Percentiles rank a stretch among this genome's conserved stretches.
These are phyloP conservation scores for Maniola jurtina DNA, from an alignment of 1,140 invertebrate genomes.

Conservation along the genomic window DNA sequence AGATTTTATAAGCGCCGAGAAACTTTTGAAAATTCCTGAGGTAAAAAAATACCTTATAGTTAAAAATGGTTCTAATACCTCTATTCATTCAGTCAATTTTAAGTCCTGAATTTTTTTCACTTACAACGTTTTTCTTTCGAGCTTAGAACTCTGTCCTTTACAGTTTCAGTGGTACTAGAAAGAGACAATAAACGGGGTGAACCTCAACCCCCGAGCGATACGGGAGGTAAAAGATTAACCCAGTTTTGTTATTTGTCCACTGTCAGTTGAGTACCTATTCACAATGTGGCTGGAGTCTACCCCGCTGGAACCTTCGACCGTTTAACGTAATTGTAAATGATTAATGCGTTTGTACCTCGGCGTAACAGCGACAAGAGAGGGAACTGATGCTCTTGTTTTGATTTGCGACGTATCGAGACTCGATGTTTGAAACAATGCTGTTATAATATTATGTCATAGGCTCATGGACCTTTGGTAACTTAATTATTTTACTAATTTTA, in stretches of 20 bases:
- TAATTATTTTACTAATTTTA: not conserved
- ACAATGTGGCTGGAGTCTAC: constrained; percentile 72
- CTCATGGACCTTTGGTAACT: not conserved
- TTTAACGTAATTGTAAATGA: constrained; percentile 78
- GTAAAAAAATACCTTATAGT: constrained; percentile 52
- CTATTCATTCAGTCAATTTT: constrained; percentile 33
- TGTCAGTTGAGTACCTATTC: constrained; percentile 77
- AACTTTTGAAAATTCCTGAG: constrained; percentile 69
- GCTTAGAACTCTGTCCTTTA: constrained; percentile 49
- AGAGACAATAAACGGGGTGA: constrained; percentile 54
- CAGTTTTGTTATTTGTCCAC: constrained; percentile 79
- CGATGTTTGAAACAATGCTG: not conserved
- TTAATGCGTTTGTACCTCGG: constrained; percentile 69
- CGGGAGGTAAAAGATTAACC: constrained; percentile 77
- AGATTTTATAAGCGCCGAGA: constrained; percentile 53
- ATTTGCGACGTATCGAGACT: constrained; percentile 48
- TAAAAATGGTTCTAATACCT: constrained; percentile 42
- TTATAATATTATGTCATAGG: not conserved
- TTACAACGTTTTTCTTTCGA: constrained; percentile 44
- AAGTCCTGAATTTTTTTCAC: constrained; percentile 13
- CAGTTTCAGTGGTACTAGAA: constrained; percentile 51
- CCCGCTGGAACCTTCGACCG: constrained; percentile 65
- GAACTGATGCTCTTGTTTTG: constrained; percentile 61
- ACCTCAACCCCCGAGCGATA: constrained; percentile 52
- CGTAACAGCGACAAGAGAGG: constrained; percentile 64